phyloP scores from a whole-genome alignment of 2,113 vertebrate species.

The Protomyctophum bolini region DNA sequence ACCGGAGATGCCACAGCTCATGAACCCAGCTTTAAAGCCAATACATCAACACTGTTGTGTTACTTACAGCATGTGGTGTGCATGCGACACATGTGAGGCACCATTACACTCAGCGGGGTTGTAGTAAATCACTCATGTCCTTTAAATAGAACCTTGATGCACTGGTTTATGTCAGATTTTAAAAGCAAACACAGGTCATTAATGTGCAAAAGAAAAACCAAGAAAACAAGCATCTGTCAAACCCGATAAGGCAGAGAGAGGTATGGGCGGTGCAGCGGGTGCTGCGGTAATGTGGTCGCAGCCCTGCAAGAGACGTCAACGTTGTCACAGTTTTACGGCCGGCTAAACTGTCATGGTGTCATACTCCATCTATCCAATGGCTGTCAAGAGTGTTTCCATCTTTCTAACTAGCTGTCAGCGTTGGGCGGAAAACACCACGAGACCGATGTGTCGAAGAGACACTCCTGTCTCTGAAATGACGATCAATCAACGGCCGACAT shows the following conservation, averaged over 20 bases:
- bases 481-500: too few relatives aligned
- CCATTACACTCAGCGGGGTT: too few relatives aligned
- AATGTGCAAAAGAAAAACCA: not conserved
- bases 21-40: too few relatives aligned
- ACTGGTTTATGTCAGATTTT: too few relatives aligned
- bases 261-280: conserved; percentile 10
- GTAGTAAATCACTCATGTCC: too few relatives aligned
- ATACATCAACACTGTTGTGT: too few relatives aligned
- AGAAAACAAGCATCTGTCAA: conserved; percentile 12
- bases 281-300: conserved; percentile 10
- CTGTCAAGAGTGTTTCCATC: not conserved
- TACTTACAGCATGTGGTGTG: too few relatives aligned
- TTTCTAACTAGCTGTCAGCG: conserved; percentile 10
- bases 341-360: conserved; percentile 17
- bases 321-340: conserved; percentile 26
- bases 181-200: too few relatives aligned
- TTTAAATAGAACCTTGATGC: too few relatives aligned
- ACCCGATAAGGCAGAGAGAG: conserved; percentile 6
- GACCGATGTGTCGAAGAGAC: not conserved
- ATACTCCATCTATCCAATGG: conserved; percentile 17
- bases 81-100: too few relatives aligned
- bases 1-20: too few relatives aligned
- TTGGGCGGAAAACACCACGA: not conserved
- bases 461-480: too few relatives aligned
- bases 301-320: conserved; percentile 2